Evolutionary conservation across 2,888 invertebrate species (phyloP).

Genomic region (Phymatocera aterrima): DNA sequence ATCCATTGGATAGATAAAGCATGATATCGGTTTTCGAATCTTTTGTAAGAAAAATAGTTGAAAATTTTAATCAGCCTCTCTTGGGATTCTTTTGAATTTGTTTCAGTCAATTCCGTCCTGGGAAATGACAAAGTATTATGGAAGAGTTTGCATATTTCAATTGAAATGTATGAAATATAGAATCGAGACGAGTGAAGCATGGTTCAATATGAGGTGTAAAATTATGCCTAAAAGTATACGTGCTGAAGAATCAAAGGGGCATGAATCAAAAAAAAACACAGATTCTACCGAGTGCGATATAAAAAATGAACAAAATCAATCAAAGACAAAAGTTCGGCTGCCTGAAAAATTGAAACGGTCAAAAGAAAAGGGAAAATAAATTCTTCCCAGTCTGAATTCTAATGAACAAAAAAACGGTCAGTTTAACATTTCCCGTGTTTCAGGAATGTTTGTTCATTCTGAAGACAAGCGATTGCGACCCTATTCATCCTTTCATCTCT

Average conservation of each 20-base stretch:
- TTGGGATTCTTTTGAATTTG: not conserved
- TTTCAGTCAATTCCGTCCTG: slow-evolving; percentile 61
- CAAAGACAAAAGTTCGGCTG: not conserved
- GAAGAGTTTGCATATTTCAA: slow-evolving; percentile 61
- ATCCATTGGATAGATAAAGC: not conserved
- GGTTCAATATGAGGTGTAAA: slow-evolving; percentile 61
- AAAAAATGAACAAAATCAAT: not conserved
- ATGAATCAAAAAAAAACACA: not conserved
- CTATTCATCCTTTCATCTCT: not conserved
- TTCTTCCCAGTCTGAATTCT: not conserved
- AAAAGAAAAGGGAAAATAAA: not conserved
- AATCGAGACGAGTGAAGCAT: slow-evolving; percentile 62
- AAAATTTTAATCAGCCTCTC: not conserved
- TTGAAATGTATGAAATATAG: slow-evolving; percentile 60
- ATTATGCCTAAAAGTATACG: slow-evolving; percentile 59
- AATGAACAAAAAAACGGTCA: not conserved
- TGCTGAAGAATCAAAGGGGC: slow-evolving; percentile 44
- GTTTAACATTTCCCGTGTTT: not conserved
- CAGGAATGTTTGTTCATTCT: not conserved
- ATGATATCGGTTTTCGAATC: not conserved
- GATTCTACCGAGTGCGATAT: not conserved
- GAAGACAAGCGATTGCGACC: not conserved
- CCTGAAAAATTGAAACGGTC: not conserved
- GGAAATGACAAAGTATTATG: slow-evolving; percentile 65
- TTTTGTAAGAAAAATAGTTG: not conserved